phyloP scores from a whole-genome alignment of 2,888 invertebrate species.

The Fissipunctia ypsillon region DNA sequence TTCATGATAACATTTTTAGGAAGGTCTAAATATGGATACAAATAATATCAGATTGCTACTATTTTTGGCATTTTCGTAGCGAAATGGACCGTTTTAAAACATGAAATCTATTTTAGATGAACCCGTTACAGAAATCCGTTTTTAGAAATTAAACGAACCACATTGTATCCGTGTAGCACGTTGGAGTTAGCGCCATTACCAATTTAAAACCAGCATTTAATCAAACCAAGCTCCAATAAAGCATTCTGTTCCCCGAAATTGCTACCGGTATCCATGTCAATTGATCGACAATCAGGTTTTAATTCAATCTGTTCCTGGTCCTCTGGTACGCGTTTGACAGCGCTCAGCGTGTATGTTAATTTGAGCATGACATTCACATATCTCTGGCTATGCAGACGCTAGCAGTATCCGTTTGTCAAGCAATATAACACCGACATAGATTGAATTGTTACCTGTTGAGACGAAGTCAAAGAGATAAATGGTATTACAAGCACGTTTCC shows the following conservation, averaged over 20 bases:
- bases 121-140: neutral
- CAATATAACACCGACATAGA: constrained; percentile 28
- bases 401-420: constrained; percentile 54
- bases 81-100: constrained; percentile 6
- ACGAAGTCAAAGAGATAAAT: constrained; percentile 39
- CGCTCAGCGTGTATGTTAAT: constrained; percentile 62
- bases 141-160: neutral
- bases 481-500: constrained; percentile 29
- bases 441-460: constrained; percentile 32
- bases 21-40: constrained; percentile 5
- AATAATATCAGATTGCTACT: constrained; percentile 7
- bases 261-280: constrained; percentile 33
- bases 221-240: constrained; percentile 11
- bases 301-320: constrained; percentile 52
- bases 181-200: neutral
- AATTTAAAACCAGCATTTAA: constrained; percentile 6
- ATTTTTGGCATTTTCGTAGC: constrained; percentile 3
- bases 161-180: neutral
- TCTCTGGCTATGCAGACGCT: constrained; percentile 56
- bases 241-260: constrained; percentile 17
- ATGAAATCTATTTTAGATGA: neutral
- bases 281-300: constrained; percentile 43
- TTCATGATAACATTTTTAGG: constrained; percentile 24
- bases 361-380: constrained; percentile 61
- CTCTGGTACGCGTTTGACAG: constrained; percentile 46